Base-by-base conservation (phyloP, 2,888 invertebrate species). In the Xestia rhomboidea region DNA sequence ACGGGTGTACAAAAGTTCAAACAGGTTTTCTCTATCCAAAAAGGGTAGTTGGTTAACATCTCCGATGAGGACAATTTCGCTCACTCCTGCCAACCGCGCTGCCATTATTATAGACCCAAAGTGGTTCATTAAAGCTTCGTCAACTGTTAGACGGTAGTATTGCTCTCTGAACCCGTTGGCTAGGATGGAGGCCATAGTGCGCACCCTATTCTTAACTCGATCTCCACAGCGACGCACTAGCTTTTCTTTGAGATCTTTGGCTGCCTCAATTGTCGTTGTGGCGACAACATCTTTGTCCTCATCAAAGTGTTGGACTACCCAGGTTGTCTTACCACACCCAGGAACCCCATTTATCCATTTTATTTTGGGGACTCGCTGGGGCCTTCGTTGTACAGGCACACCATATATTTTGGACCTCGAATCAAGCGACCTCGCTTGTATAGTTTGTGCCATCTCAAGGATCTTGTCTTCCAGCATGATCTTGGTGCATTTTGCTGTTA, bases 1-100 rank as follows among this genome's bases (percentile, higher is more conserved):
- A 60, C 70, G 13, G n/a, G 24, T 62, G 64, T 84, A 84, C 49
- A 30, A 54, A 21, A 84, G 64, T n/a, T 6, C 18, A 57, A 84
- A 84, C 34, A 89, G 81, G 64, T 88, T 88, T 24, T 86, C 68
- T 18, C 89, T 73, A 51, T 89, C 87, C 13, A 89, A 81, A 60
- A 68, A 89, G 0, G 88, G 87, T 11, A 89, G 76, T 60, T 89
- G 88, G 62, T 89, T 89, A 2, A 81, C 70, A 63, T 88, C 89
- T 24, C 89, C 87, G 1, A 87, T 73, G n/a, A 88, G 74, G 10
- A 84, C 64, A 1, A 86, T 46, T 34, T 87, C 85, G 0, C 27
- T 57, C 1, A 76, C 84, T 15, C 51, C 63, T 11, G 78, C 54
- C 46, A 87, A n/a, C 13, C 63, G 60, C 5, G 71, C 72, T 15